Base-by-base conservation (phyloP, 1,140 invertebrate genomes). In the Paracyclopina nana region DNA sequence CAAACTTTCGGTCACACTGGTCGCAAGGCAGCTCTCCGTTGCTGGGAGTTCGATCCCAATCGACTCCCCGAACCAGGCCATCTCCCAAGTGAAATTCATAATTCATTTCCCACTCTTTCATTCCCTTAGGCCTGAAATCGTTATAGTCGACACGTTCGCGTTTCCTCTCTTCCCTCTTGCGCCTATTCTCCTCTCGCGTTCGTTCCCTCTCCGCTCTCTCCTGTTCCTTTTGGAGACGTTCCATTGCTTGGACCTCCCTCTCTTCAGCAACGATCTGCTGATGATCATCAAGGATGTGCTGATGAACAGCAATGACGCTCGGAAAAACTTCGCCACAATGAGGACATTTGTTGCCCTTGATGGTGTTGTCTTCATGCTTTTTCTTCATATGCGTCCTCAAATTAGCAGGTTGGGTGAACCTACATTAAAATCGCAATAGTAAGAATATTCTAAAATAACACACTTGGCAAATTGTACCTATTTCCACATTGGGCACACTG, bases 241-340 rank as follows among this genome's bases (percentile, higher is more conserved):
- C 48, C 16, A 20, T 41, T 16, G n/a, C 29, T 20, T 29, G 48
- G 12, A 18, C 30, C 38, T 50, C 48, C 9, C 48, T 31, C 4
- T 41, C 48, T 14, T 50, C 48, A 12, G 25, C 25, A 8, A 50
- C 45, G 42, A 44, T 18, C 12, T 44, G 16, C 42, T 44, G 48
- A 38, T 50, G 48, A 40, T 50, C 48, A 18, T 50, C 48, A 25
- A 50, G 48, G 16, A 50, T n/a, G 30, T 50, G 48, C 18, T 50
- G 48, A 38, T 50, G 48, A 11, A 50, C 25, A 20, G 29, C 6
- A 38, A 50, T 25, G 38, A 50, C 25, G 38, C 48, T 50, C 16
- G 11, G 11, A 18, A 30, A 30, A 4, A 22, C n/a, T 38, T 50
- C 48, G 11, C 34, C 29, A 24, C 48, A 50, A 50, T 50, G 24